These are phyloP conservation scores for Malacoraja senta DNA, from an alignment of 2,797 vertebrate species.

Conservation along the genomic window DNA sequence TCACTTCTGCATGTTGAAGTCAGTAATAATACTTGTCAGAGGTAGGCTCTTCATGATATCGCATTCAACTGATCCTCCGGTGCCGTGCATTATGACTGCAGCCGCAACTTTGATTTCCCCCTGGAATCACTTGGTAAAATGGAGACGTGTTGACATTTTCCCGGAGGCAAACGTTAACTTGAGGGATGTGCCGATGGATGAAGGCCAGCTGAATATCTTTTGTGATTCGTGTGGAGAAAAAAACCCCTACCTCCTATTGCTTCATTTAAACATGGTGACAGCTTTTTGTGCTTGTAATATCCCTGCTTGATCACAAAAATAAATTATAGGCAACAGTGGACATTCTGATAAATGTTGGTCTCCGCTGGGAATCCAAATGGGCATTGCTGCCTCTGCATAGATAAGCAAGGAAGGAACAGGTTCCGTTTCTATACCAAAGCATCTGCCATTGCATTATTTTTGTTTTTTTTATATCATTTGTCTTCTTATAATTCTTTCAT, in stretches of 20 bases:
- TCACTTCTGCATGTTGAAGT: neutral
- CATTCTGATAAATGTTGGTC: neutral
- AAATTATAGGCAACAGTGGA: neutral
- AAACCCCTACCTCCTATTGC: neutral
- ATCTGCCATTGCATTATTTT: neutral
- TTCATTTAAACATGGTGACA: neutral
- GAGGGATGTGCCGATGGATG: constrained; percentile 1
- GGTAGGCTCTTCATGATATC: neutral
- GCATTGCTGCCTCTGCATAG: neutral
- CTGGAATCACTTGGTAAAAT: neutral
- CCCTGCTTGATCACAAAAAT: neutral
- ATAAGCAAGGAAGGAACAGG: neutral
- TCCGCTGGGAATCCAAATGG: neutral
- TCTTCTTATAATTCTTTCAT: neutral
- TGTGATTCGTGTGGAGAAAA: neutral
- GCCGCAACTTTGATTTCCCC: neutral
- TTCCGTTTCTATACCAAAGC: neutral
- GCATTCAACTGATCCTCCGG: neutral
- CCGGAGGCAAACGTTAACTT: neutral
- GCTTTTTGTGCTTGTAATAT: neutral
- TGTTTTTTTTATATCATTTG: neutral
- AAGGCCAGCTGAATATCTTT: neutral
- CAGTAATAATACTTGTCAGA: neutral
- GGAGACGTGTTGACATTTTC: neutral
- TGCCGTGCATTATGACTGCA: no score